phyloP scores from a whole-genome alignment of 2,888 invertebrate species.

The Apotomis turbidana region DNA sequence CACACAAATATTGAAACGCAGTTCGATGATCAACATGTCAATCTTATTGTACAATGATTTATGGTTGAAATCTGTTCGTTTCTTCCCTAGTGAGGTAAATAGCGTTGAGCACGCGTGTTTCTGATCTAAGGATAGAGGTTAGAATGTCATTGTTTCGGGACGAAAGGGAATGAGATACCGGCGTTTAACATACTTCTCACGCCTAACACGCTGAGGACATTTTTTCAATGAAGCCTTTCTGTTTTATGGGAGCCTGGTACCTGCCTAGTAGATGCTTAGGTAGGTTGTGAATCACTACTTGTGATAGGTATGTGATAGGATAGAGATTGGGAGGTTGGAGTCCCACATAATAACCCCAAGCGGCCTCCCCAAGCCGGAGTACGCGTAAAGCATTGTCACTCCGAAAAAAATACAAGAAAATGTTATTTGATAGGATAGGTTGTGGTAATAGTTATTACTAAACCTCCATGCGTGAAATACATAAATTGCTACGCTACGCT shows the following conservation, averaged over 20 bases:
- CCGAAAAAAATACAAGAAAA: no score
- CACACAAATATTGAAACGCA: background rate
- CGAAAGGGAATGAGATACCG: conserved; percentile 55
- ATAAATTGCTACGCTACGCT: no score
- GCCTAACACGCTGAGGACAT: conserved; percentile 42
- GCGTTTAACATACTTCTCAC: conserved; percentile 58
- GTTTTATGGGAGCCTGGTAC: conserved; percentile 39
- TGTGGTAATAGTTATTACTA: no score
- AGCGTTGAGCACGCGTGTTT: conserved; percentile 34
- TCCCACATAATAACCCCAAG: no score
- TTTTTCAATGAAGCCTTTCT: conserved; percentile 30
- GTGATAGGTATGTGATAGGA: no score
- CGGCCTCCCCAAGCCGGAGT: no score
- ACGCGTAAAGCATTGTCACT: no score
- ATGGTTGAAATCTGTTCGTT: conserved; percentile 6
- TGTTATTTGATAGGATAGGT: no score
- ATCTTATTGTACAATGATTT: background rate
- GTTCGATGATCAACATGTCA: background rate
- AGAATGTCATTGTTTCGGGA: conserved; percentile 56
- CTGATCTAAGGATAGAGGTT: conserved; percentile 38
- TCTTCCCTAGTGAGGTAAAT: background rate
- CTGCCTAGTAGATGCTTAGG: background rate
- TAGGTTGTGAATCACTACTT: no score
- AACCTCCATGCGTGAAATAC: no score
- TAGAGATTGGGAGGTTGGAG: no score